Evolutionary conservation across 2,113 vertebrate genomes (phyloP).

Genomic region (Colinus virginianus): DNA sequence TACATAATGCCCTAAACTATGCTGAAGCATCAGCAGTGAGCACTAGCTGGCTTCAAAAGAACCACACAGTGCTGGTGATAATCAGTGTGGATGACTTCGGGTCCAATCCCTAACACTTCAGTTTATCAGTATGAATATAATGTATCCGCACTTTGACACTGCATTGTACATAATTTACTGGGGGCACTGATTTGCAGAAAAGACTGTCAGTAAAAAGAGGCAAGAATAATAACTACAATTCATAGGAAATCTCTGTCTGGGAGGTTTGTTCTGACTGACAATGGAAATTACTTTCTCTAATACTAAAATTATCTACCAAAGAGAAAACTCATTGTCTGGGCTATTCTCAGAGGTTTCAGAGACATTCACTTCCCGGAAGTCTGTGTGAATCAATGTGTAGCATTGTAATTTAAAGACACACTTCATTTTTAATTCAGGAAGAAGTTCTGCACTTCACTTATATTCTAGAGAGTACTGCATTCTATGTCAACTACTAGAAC

Average conservation of each 20-base stretch:
- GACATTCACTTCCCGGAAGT: not conserved
- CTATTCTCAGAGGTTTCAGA: not conserved
- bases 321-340: not conserved
- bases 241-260: not conserved
- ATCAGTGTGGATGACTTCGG: not conserved
- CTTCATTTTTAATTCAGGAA: not conserved
- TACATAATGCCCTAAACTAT: not conserved
- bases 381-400: not conserved
- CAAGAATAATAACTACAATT: not conserved
- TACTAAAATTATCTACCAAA: not conserved
- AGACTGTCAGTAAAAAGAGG: not conserved
- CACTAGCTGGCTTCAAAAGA: not conserved
- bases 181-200: not conserved
- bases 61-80: not conserved
- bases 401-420: not conserved
- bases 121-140: not conserved
- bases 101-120: not conserved
- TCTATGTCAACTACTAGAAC: not conserved
- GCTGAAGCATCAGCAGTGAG: not conserved
- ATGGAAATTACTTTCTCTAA: not conserved
- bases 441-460: not conserved
- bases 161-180: not conserved
- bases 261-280: not conserved
- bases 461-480: not conserved
- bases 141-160: not conserved